A percentile compares a stretch with the other conserved stretches of the same genome.
Evolutionary conservation across 2,797 vertebrate genomes (phyloP).

Genomic region (Molossus alvarezi): DNA sequence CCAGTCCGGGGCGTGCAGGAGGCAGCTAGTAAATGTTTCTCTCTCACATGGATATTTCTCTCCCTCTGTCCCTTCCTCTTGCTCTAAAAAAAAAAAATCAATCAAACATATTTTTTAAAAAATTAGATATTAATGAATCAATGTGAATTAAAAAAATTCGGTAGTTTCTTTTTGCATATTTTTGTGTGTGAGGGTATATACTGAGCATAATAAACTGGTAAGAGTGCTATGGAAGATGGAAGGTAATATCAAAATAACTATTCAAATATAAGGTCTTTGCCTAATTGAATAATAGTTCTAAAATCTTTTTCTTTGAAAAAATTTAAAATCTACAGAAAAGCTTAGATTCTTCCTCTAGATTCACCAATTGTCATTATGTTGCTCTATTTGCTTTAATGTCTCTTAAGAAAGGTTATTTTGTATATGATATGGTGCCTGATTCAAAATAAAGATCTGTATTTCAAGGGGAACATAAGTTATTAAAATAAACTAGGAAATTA

Average conservation of each 20-base stretch:
- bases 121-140: constrained; percentile 25
- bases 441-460: constrained; percentile 39
- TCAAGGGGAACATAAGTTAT: not conserved
- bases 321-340: not conserved
- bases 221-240: not conserved
- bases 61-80: too few relatives aligned
- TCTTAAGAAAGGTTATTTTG: constrained; percentile 34
- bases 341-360: constrained; percentile 24
- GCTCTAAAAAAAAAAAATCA: too few relatives aligned
- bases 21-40: too few relatives aligned
- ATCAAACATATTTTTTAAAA: not conserved
- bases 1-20: too few relatives aligned
- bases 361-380: constrained; percentile 16
- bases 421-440: not conserved
- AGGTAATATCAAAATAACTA: constrained; percentile 20
- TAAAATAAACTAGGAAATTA: constrained; percentile 33
- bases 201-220: not conserved
- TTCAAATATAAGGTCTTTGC: not conserved
- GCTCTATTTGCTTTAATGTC: constrained; percentile 17
- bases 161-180: constrained; percentile 24
- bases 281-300: constrained; percentile 3
- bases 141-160: constrained; percentile 13
- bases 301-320: constrained; percentile 12
- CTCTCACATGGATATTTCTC: too few relatives aligned
- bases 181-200: not conserved